Base-by-base conservation (phyloP, 2,113 vertebrate genomes). In the Todiramphus chloris region DNA sequence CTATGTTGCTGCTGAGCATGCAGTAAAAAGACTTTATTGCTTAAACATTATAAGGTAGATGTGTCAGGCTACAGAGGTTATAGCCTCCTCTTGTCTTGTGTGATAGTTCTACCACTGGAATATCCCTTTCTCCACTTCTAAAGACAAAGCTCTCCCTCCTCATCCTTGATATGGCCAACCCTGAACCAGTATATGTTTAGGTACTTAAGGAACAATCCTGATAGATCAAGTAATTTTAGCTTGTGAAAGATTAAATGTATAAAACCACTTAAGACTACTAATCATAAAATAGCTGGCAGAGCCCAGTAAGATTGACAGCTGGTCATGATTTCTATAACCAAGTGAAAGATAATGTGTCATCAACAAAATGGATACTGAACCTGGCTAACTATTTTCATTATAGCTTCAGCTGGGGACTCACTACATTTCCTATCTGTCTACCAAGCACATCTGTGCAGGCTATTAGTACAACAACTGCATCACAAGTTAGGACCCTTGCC, bases 371-470 rank as follows among this genome's bases (percentile, higher is more conserved):
- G n/a, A 48, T 72, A 6, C n/a, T 44, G 56, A 43, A 17, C 46
- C 41, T 31, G 30, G 18, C 23, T 74, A 50, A 33, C 30, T 56
- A 28, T 74, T 74, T 56, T 48, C 37, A 5, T 10, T 37, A 50
- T 48, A 17, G 35, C 17, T 64, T 88, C 60, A 48, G 13, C 1
- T 58, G 60, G 3, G 18, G 24, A 9, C 48, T 66, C n/a, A 24
- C 46, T 63, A 24, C 0, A 0, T 62, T 21, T n/a, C 66, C n/a
- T 43, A 23, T 16, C 21, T 10, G 13, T 55, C 35, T 33, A 20
- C 56, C 44, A 21, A 13, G 41, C 63, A 33, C n/a, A 30, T 10
- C 46, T 1, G 0, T 37, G 30, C 28, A 60, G 48, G 19, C 2
- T 10, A 8, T 21, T 19, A 13, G 10, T 6, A 5, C 58, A 28